A percentile compares a stretch with the other conserved stretches of the same genome.
Conservation (phyloP, 2,888 invertebrate species). For the Leptinotarsa tumamoca region DNA sequence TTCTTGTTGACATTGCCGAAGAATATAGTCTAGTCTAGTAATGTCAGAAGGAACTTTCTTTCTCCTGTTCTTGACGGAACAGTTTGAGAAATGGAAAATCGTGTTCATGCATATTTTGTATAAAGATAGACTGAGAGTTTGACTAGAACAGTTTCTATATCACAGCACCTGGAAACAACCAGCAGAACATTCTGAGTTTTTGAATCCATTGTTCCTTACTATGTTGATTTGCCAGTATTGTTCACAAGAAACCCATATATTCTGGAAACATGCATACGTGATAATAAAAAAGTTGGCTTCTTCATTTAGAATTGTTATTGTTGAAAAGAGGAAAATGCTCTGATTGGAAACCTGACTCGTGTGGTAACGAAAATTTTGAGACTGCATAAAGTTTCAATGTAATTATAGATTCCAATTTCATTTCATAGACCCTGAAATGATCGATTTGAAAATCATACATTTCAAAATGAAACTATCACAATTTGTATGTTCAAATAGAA, state of each 20-base stretch:
- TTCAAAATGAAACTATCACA: neutral
- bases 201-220: neutral
- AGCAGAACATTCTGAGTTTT: neutral
- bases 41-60: neutral
- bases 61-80: conserved; percentile 8
- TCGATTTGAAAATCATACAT: neutral
- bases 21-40: neutral
- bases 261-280: no score
- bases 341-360: no score
- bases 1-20: conserved; percentile 27
- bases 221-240: neutral
- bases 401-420: no score
- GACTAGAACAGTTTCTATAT: conserved; percentile 1
- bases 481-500: neutral
- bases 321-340: no score
- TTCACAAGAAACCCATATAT: neutral
- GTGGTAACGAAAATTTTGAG: no score
- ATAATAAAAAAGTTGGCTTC: no score
- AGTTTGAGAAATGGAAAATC: neutral
- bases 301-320: no score
- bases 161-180: neutral
- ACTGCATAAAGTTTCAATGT: no score
- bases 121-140: conserved; percentile 7
- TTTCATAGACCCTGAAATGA: neutral
- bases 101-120: neutral